A percentile compares a stretch with the other conserved stretches of the same genome.
Evolutionary conservation across 1,140 invertebrate genomes (phyloP).

Genomic region (Acromyrmex heyeri): DNA sequence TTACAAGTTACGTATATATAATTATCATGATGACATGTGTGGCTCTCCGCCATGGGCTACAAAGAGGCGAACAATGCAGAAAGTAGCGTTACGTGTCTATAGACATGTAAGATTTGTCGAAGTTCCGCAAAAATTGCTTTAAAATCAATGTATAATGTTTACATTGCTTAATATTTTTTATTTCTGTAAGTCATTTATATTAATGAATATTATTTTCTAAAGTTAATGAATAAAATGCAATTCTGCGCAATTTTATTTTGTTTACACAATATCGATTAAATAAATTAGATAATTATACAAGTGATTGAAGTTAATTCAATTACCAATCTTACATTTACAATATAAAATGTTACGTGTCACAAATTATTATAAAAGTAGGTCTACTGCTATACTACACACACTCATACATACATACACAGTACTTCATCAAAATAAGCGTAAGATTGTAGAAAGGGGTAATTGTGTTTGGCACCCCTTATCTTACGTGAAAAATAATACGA

Average conservation of each 20-base stretch:
- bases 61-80: not conserved
- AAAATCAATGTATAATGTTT: not conserved
- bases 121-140: not conserved
- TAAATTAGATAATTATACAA: not conserved
- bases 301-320: not conserved
- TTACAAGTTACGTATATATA: constrained; percentile 13
- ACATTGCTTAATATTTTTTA: not conserved
- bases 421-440: too few species aligned
- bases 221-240: constrained; percentile 9
- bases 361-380: too few species aligned
- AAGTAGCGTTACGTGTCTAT: not conserved
- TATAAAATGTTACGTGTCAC: not conserved
- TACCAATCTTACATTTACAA: not conserved
- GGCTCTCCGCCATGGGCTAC: not conserved
- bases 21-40: not conserved
- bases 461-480: too few species aligned
- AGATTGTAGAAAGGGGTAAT: too few species aligned
- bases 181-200: not conserved
- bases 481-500: too few species aligned
- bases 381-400: too few species aligned
- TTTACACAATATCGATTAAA: not conserved
- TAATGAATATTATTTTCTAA: not conserved
- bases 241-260: not conserved
- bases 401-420: too few species aligned
- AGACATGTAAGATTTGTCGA: not conserved